These are phyloP conservation scores for Malachius bipustulatus DNA, from an alignment of 2,888 invertebrate genomes.

Conservation along the genomic window DNA sequence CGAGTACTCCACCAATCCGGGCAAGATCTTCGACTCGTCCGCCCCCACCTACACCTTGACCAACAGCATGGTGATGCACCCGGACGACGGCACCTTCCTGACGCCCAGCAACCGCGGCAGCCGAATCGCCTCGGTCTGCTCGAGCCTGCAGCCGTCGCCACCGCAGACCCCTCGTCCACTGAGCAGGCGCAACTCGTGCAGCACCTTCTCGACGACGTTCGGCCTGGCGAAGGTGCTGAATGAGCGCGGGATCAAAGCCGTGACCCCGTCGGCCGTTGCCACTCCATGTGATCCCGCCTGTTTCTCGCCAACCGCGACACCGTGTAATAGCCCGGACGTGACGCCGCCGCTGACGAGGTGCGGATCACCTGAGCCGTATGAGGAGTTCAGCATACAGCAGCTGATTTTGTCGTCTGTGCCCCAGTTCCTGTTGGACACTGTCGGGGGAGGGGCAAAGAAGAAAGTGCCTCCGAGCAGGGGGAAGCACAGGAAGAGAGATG, in stretches of 20 bases:
- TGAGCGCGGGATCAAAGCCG: constrained; percentile 63
- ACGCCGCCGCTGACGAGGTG: constrained; percentile 45
- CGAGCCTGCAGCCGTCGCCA: constrained; percentile 40
- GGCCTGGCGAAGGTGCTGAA: constrained; percentile 66
- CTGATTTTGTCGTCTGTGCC: constrained; percentile 52
- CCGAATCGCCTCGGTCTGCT: constrained; percentile 54
- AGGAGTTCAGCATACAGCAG: constrained; percentile 36
- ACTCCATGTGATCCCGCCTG: constrained; percentile 52
- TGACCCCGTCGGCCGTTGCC: constrained; percentile 53
- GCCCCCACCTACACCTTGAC: constrained; percentile 77
- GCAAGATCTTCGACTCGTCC: constrained; percentile 63
- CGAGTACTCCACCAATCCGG: constrained; percentile 55
- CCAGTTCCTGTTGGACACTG: constrained; percentile 50
- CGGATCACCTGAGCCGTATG: constrained; percentile 45
- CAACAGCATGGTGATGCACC: constrained; percentile 81
- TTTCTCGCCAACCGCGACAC: constrained; percentile 75
- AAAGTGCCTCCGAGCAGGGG: constrained; percentile 22
- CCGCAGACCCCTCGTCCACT: constrained; percentile 40
- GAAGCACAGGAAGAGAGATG: constrained; percentile 6
- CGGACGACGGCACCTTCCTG: constrained; percentile 67
- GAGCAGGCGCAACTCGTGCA: constrained; percentile 69
- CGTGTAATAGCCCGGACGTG: constrained; percentile 73
- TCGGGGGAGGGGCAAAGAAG: constrained; percentile 39
- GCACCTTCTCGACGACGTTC: constrained; percentile 62
- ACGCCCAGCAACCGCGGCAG: constrained; percentile 49